Base-by-base conservation (phyloP, 2,888 invertebrate genomes). In the Ochropleura plecta region DNA sequence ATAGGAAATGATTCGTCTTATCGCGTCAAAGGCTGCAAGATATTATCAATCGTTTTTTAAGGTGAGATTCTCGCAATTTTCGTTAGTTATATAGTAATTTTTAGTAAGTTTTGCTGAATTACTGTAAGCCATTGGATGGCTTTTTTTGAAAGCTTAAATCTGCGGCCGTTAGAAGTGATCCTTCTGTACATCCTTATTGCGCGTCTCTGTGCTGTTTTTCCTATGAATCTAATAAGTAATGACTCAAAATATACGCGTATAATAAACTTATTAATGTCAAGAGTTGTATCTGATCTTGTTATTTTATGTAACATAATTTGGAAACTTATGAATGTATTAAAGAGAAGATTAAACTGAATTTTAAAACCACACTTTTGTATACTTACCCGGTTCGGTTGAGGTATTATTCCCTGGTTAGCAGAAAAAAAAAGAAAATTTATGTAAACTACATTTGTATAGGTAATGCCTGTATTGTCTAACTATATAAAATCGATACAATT, bases 311-410 rank as follows among this genome's bases (percentile, higher is more conserved):
- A 10, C 16, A 46, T 4, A 20, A 51, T 59, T 71, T 72, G 14
- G 14, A 60, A 65, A 73, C 14, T 46, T 42, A 44, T 51, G 64
- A 69, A n/a, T 59, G 51, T 65, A 51, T 65, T 66, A 67, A 8
- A 55, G 30, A 59, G n/a, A 44, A 63, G n/a, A 46, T 53, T 60
- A 44, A 44, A 48, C 20, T 16, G 30, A 64, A 55, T 44, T 65
- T 60, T 1, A 70, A 78, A 74, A 70, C 53, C 79, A 81, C 79
- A 62, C 48, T 70, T 53, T 18, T 57, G 14, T 51, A 59, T 14
- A 88, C 93, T 92, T 90, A 94, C 94, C 92, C 92, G 91, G n/a
- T 84, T 89, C 73, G 90, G 90, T 73, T 86, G 91, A 60, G 94
- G 93, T 76, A 94, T 83, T 53, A 85, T 89, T 81, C 94, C 94